These are phyloP conservation scores for Smutsia gigantea DNA, from an alignment of 2,797 vertebrate species.

Conservation along the genomic window DNA sequence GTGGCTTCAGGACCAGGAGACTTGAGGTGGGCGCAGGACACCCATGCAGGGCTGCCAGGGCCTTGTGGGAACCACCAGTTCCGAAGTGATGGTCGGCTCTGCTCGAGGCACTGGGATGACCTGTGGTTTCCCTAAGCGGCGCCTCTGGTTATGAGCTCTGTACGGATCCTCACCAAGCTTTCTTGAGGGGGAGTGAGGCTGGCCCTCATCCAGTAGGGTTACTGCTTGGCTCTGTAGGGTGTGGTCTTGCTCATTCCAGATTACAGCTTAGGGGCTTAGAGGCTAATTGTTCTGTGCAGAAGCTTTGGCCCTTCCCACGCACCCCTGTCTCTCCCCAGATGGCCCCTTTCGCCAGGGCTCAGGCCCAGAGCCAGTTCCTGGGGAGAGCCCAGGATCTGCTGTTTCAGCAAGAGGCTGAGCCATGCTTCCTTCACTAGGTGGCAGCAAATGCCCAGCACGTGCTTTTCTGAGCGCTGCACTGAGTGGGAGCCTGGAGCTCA, in stretches of 20 bases:
- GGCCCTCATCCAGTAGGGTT: background rate
- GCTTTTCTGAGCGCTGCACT: background rate
- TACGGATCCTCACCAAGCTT: background rate
- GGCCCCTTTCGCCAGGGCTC: background rate
- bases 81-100: background rate
- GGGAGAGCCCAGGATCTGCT: background rate
- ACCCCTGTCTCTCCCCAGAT: too few species aligned
- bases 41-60: background rate
- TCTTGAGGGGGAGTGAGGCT: background rate
- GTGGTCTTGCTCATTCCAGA: background rate
- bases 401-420: background rate
- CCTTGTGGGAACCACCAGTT: background rate
- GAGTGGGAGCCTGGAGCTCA: background rate
- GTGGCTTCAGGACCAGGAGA: background rate
- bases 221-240: background rate
- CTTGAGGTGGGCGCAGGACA: background rate
- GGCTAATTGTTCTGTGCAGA: background rate
- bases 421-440: conserved; percentile 64
- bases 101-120: background rate
- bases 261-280: background rate
- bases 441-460: conserved; percentile 59
- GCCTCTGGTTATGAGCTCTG: background rate
- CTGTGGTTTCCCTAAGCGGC: background rate
- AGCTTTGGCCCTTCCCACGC: background rate
- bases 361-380: background rate